Evolutionary conservation across 2,797 vertebrate species (phyloP).

Genomic region (Fratercula arctica): DNA sequence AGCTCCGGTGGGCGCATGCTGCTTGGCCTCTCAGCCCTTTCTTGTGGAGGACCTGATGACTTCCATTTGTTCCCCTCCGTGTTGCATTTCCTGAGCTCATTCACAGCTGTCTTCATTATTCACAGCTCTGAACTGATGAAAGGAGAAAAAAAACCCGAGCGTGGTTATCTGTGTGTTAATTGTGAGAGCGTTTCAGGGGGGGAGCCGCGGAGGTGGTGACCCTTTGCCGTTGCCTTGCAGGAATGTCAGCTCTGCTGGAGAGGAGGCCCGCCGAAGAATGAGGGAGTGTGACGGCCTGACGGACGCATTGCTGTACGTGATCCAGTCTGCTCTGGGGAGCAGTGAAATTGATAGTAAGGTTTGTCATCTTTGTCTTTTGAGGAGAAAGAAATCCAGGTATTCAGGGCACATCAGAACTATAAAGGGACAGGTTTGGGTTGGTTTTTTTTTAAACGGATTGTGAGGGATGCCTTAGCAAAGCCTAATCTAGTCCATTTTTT

Average conservation of each 20-base stretch:
- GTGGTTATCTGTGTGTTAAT: neutral
- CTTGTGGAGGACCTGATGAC: neutral
- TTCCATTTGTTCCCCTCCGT: neutral
- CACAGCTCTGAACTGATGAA: neutral
- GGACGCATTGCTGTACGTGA: constrained; percentile 94
- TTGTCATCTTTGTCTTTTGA: constrained; percentile 60
- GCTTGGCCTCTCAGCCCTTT: neutral
- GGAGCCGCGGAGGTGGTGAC: neutral
- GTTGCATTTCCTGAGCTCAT: constrained; percentile 26
- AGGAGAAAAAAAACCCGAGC: neutral
- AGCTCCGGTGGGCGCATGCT: neutral
- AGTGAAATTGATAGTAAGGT: constrained; percentile 99
- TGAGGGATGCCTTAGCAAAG: neutral
- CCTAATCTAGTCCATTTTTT: neutral
- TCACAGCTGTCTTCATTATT: constrained; percentile 16
- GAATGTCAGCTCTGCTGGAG: constrained; percentile 97
- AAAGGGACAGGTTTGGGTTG: neutral
- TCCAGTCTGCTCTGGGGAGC: constrained; percentile 96
- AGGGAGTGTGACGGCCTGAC: constrained; percentile 97
- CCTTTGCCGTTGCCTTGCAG: constrained; percentile 75
- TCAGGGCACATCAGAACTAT: neutral
- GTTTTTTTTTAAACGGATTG: neutral
- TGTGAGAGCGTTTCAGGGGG: neutral
- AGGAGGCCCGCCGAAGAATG: constrained; percentile 97
- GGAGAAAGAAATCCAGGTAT: neutral